Evolutionary conservation across 1,140 invertebrate genomes (phyloP).

Genomic region (Limonius californicus): DNA sequence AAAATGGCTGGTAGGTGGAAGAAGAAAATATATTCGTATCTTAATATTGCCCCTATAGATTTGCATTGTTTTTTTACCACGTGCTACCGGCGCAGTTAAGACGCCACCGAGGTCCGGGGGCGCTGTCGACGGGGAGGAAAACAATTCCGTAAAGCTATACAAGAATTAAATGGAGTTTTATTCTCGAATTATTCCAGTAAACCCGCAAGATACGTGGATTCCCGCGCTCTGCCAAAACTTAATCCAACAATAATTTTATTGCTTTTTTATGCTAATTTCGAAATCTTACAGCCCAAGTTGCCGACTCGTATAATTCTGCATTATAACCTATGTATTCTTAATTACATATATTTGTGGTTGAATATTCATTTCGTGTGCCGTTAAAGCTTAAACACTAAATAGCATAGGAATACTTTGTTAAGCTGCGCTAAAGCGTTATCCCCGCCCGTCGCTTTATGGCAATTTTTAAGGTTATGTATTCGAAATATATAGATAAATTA

Average conservation of each 20-base stretch:
- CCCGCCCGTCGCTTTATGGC: too few relatives aligned
- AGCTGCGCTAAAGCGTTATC: too few relatives aligned
- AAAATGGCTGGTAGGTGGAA: conserved; percentile 4
- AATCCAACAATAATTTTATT: conserved; percentile 45
- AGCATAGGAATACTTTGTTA: too few relatives aligned
- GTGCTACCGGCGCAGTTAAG: background rate
- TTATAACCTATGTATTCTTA: conserved; percentile 43
- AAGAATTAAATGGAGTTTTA: conserved; percentile 20
- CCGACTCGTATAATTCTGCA: conserved; percentile 35
- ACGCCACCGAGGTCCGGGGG: background rate
- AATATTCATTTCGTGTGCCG: conserved; percentile 20
- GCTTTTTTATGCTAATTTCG: conserved; percentile 45
- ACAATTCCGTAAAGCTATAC: conserved; percentile 9
- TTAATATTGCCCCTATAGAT: background rate
- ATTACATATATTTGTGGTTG: conserved; percentile 26
- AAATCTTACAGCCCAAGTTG: conserved; percentile 38
- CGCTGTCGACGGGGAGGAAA: conserved; percentile 1
- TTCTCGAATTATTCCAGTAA: conserved; percentile 25
- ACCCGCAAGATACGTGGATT: conserved; percentile 25
- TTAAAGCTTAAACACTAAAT: conserved; percentile 3
- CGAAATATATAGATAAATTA: too few relatives aligned
- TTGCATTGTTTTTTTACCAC: background rate
- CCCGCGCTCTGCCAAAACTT: conserved; percentile 29
- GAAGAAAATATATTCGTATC: conserved; percentile 2
- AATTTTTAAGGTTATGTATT: background rate